Evolutionary conservation across 2,888 invertebrate species (phyloP), one percentile per base, ranked within the genome.

Genomic region (Dynastes hyllus): DNA sequence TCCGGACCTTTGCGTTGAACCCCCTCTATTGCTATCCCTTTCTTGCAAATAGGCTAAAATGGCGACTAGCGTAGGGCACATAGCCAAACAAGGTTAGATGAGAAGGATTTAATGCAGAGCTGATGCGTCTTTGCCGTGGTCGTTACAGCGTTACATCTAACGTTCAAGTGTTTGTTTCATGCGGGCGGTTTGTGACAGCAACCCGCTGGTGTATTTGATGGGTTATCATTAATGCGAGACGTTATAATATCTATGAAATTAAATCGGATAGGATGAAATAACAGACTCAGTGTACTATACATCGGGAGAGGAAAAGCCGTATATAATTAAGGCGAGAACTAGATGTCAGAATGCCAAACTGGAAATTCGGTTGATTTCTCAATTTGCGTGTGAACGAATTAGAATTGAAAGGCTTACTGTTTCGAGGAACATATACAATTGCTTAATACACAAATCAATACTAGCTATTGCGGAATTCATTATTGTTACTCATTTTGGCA

Each of bases 111-210:
- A 53, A 71, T 27, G 53, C 27, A 16, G 66, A n/a, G 40, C 32
- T n/a, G n/a, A 32, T 69, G 32, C 70, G 70, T 71, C 71, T 71
- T 71, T 58, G 71, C 67, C 40, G 67, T 27, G 37, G 55, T 9
- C 8, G 55, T n/a, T 37, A 27, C 22, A 51, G 32, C 37, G 32
- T 55, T 71, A 71, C 55, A 55, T 55, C 55, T 71, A 55, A 32
- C 37, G 55, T 32, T 71, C 71, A 37, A 71, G 71, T 71, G 71
- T 71, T 71, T 58, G 71, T 55, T 71, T 71, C 71, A 71, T 71
- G 71, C 71, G 71, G 71, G 71, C 71, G 55, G 71, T 58, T 71
- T 53, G 71, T 71, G 71, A 71, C 71, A 71, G 55, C 55, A 71
- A 37, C 71, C 53, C 55, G 71, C 71, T 71, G 71, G 55, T 71